These are phyloP conservation scores for Drosophila lacicola DNA, from an alignment of 2,888 invertebrate species.

Conservation along the genomic window DNA sequence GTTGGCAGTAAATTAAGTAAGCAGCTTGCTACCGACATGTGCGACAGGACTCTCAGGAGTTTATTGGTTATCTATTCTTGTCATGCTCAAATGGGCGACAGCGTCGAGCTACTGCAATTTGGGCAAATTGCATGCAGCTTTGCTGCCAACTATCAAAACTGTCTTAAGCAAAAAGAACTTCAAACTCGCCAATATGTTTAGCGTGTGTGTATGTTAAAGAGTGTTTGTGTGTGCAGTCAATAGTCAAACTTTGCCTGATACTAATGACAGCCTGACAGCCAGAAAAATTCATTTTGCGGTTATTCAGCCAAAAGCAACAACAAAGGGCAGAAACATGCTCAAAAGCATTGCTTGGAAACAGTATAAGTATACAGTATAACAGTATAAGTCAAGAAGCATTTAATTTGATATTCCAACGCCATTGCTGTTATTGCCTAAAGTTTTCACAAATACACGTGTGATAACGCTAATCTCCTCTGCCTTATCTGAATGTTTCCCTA, in stretches of 20 bases:
- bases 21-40: conserved; percentile 29
- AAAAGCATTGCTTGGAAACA: conserved; percentile 34
- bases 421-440: conserved; percentile 22
- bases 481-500: conserved; percentile 28
- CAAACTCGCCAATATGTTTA: conserved; percentile 21
- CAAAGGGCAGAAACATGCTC: conserved; percentile 6
- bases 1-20: conserved; percentile 53
- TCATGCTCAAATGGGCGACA: conserved; percentile 38
- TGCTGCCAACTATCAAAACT: conserved; percentile 63
- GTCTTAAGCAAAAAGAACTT: conserved; percentile 64
- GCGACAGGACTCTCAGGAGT: background rate
- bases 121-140: conserved; percentile 50
- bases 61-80: conserved; percentile 37
- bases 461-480: no score
- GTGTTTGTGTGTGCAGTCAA: conserved; percentile 15
- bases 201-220: conserved; percentile 15
- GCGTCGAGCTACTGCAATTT: conserved; percentile 38
- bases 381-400: conserved; percentile 68
- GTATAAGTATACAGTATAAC: background rate
- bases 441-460: no score
- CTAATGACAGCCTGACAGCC: conserved; percentile 17
- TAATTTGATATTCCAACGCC: conserved; percentile 69
- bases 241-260: conserved; percentile 43
- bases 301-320: conserved; percentile 41
- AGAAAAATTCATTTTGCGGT: conserved; percentile 62